Base-by-base conservation (phyloP, 2,888 invertebrate species). In the Acrobasis suavella region DNA sequence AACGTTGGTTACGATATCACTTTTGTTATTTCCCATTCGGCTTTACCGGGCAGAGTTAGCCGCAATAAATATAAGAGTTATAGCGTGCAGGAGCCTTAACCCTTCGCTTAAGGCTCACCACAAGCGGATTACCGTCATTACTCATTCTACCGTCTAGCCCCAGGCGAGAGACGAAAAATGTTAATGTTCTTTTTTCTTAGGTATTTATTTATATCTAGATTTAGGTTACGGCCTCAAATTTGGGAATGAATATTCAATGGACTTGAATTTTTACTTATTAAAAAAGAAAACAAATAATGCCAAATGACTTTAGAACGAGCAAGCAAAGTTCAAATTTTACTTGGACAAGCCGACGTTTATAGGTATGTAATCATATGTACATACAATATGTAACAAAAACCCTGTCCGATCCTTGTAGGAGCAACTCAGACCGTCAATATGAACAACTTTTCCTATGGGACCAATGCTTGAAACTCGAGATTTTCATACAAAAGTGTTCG, bases 81-180 rank as follows among this genome's bases (percentile, higher is more conserved):
- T 85, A 82, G 81, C 82, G 82, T 76, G 85, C 81, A 82, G 86
- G 82, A 87, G 87, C 86, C 82, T 84, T 86, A 89, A 87, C 90
- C 90, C 89, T 89, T 89, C 85, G 87, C 82, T 90, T 89, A 84
- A 85, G 89, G 89, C 87, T 84, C 79, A 83, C 89, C 89, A 81
- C 89, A 87, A 89, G 89, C 86, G 89, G 91, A 91, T 92, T 91
- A 92, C 78, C 72, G 82, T 80, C 88, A 91, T 91, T 89, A 91
- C 82, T 91, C 91, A 91, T 89, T 85, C 88, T 86, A 87, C 87
- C 86, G 87, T 86, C 89, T 78, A 81, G 83, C 89, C 86, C 72
- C 68, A 69, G 85, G 89, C 86, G 75, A 76, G 79, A 80, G 73
- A 76, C 70, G 72, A 73, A 71, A 72, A 76, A 82, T 81, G 75